Percentiles rank a stretch among this genome's conserved stretches.
Evolutionary conservation across 2,888 invertebrate species (phyloP).

Genomic region (Polydrusus tereticollis): DNA sequence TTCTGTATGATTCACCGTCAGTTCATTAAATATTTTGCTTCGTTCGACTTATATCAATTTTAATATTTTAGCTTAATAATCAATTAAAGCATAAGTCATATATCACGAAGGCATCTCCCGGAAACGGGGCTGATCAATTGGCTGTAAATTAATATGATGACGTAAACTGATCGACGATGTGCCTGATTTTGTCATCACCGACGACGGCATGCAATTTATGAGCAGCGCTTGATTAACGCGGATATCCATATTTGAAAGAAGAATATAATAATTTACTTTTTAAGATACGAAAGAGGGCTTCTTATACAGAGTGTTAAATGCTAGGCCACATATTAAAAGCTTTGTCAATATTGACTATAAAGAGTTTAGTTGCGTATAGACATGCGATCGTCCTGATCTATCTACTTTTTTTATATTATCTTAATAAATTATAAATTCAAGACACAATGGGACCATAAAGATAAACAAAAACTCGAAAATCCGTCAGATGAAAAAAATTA

Average conservation of each 20-base stretch:
- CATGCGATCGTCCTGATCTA: too few species aligned
- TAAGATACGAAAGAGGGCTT: too few species aligned
- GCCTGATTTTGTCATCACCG: slow-evolving; percentile 39
- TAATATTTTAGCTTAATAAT: neutral
- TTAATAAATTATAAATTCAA: too few species aligned
- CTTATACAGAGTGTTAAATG: too few species aligned
- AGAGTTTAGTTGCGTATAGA: too few species aligned
- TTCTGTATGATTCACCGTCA: too few species aligned
- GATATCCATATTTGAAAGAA: neutral
- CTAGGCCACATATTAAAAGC: too few species aligned
- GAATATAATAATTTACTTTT: too few species aligned
- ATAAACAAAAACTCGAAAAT: slow-evolving; percentile 5
- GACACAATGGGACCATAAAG: too few species aligned
- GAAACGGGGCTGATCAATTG: slow-evolving; percentile 37
- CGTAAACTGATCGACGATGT: slow-evolving; percentile 18
- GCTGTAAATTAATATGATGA: slow-evolving; percentile 39
- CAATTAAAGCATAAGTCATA: slow-evolving; percentile 12
- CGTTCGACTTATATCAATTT: neutral
- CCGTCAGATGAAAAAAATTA: neutral
- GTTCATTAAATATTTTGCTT: neutral
- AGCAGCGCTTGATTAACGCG: neutral
- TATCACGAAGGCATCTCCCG: slow-evolving; percentile 32
- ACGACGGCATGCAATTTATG: slow-evolving; percentile 15
- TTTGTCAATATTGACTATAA: too few species aligned
- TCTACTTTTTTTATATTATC: too few species aligned